Conservation (phyloP, 2,888 invertebrate species). For the Nasonia oneida region DNA sequence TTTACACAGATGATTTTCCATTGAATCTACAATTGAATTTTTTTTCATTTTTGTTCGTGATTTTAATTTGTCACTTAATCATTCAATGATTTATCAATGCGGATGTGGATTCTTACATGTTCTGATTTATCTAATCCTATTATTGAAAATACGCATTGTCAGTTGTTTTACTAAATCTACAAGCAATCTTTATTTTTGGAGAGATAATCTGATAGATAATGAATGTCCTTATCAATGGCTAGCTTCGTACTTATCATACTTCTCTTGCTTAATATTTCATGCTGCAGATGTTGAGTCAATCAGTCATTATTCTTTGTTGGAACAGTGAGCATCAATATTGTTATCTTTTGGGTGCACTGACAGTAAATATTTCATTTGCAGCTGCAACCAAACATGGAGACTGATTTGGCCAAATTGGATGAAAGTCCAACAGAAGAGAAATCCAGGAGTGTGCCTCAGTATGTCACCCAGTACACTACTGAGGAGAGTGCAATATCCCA, state of each 20-base stretch:
- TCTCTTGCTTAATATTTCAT: slow-evolving; percentile 44
- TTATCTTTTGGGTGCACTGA: background rate
- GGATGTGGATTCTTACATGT: background rate
- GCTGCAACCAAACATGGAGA: slow-evolving; percentile 44
- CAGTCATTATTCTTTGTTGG: slow-evolving; percentile 21
- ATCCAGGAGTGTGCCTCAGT: slow-evolving; percentile 8
- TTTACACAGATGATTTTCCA: background rate
- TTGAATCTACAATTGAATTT: background rate
- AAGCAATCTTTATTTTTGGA: background rate
- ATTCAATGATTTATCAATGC: background rate
- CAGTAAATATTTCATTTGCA: slow-evolving; percentile 27
- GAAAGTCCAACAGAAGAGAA: slow-evolving; percentile 19
- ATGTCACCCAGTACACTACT: slow-evolving; percentile 27
- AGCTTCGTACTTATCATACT: slow-evolving; percentile 13
- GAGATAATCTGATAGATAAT: slow-evolving; percentile 49
- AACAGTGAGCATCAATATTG: background rate
- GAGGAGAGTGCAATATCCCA: slow-evolving; percentile 67
- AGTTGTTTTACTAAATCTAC: background rate
- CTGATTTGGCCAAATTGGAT: slow-evolving; percentile 33
- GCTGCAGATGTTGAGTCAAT: slow-evolving; percentile 12
- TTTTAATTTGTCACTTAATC: background rate
- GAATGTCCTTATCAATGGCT: slow-evolving; percentile 45
- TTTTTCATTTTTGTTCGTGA: background rate
- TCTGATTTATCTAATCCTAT: too few species aligned
- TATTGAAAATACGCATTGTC: background rate